Evolutionary conservation across 2,888 invertebrate genomes (phyloP).

Genomic region (Clivina fossor): DNA sequence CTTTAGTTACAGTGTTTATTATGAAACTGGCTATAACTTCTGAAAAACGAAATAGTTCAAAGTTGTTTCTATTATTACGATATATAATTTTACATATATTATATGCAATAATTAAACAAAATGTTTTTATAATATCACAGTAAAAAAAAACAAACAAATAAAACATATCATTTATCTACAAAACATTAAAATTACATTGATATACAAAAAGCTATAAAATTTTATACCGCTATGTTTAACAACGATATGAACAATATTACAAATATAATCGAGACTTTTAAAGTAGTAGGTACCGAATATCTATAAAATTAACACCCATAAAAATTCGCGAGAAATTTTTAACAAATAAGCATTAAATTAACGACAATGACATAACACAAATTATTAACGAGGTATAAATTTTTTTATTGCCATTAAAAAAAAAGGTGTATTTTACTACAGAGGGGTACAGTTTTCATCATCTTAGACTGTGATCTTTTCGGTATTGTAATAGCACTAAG

Average conservation of each 20-base stretch:
- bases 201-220: neutral
- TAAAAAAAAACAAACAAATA: conserved; percentile 1
- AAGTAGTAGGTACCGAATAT: too few species aligned
- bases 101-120: too few species aligned
- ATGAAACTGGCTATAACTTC: too few species aligned
- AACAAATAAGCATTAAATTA: conserved; percentile 30
- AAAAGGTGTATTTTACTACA: conserved; percentile 30
- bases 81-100: too few species aligned
- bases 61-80: too few species aligned
- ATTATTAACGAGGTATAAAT: conserved; percentile 29
- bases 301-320: conserved; percentile 16
- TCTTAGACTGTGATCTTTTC: conserved; percentile 23
- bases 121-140: too few species aligned
- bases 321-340: conserved; percentile 21
- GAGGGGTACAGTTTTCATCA: conserved; percentile 11
- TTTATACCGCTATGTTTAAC: too few species aligned
- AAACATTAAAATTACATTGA: neutral
- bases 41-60: too few species aligned
- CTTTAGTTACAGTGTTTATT: too few species aligned
- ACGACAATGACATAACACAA: conserved; percentile 17
- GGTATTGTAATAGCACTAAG: conserved; percentile 19
- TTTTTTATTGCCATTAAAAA: conserved; percentile 26
- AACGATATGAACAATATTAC: too few species aligned
- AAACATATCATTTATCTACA: neutral
- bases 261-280: too few species aligned